Base-by-base conservation (phyloP, 2,888 invertebrate genomes). In the Apotomis turbidana region DNA sequence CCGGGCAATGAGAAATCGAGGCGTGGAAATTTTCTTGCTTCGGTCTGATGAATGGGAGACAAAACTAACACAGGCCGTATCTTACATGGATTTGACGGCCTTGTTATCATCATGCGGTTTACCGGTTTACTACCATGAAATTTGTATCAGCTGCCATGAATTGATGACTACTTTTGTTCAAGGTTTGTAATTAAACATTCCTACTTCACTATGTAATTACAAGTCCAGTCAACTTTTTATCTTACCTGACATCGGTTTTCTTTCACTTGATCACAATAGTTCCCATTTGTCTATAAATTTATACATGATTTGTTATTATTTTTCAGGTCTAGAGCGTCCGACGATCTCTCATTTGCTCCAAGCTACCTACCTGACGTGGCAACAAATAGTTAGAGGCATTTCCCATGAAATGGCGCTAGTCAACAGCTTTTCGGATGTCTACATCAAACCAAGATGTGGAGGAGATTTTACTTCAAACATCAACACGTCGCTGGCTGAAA, bases 1-100 rank as follows among this genome's bases (percentile, higher is more conserved):
- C 0, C 95, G 98, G 79, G 99, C 99, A 0, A 99, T 99, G 99
- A 95, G 99, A 74, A 99, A 99, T 88, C 95, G 99, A 81, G 99
- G 99, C 3, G 95, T 99, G 0, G 99, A 99, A 93, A 96, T 99
- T 79, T 94, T 86, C 76, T 76, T 94, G 57, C 73, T 93, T 0
- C 82, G 86, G 70, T 77, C 86, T 9, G 91, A 91, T 63, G 90
- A 91, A 46, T 83, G 74, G 71, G 86, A 88, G 72, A 76, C 80
- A 4, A 81, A 79, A 12, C 78, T 93, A 63, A 85, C 87, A 4
- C 90, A 92, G 68, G 88, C 87, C 1, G 79, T 92, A 73, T 85
- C 89, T 3, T 86, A 85, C 75, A 84, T 93, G 81, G 94, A 94
- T 80, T 84, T 94, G 74, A 85, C 86, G 13, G 91, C 91, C 15